Base-by-base conservation (phyloP, 2,113 vertebrate genomes). In the Sigmodon hispidus region DNA sequence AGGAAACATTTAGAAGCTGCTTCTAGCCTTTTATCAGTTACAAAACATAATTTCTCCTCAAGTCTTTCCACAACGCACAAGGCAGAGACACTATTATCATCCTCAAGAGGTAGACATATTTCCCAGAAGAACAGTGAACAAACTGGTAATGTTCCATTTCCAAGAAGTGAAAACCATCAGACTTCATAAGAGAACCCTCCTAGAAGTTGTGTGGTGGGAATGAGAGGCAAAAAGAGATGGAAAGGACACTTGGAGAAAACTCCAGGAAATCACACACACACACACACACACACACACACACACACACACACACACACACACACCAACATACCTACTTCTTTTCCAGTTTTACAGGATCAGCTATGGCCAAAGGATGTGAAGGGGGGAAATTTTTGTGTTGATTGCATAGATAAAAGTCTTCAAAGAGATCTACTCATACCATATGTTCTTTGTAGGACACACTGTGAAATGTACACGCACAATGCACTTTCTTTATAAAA, bases 81-180 rank as follows among this genome's bases (percentile, higher is more conserved):
- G n/a, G 59, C n/a, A 75, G 36, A 67, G 72, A 63, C 36, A 65
- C 31, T 93, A 83, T 75, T 94, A 88, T 83, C 55, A 59, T 88
- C 57, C 79, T 24, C 81, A 67, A n/a, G 70, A 94, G 67, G 31
- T 81, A n/a, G 83, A 34, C 40, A 43, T 16, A 50, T 73, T 95
- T 95, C 43, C n/a, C 48, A 89, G 80, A 92, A 93, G 26, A 59
- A 5, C 59, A 92, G 57, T 79, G 72, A 92, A 45, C 3, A 90
- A 73, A 91, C 63, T 80, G 26, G 48, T 80, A 94, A 93, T 29
- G 90, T 6, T 9, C 75, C 92, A 73, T 24, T 96, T 94, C 72
- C 45, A 84, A 95, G 85, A 97, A 96, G 17, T 86, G 24, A 72
- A 95, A 85, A 43, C 15, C 45, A 61, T 80, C 45, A 75, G 72